Conservation (phyloP, 2,888 invertebrate genomes). For the Macrosiphum euphorbiae region DNA sequence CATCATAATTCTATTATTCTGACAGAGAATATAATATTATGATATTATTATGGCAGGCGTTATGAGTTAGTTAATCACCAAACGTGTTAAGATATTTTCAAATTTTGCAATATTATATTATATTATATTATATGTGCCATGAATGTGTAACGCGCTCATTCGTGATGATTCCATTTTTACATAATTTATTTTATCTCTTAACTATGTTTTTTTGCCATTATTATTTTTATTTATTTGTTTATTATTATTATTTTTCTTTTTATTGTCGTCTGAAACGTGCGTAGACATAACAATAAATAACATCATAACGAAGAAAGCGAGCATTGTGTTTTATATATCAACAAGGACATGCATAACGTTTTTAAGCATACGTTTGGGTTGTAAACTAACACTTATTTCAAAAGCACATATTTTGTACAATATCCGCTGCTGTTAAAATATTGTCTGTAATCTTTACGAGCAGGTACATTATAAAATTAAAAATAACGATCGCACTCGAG, state of each 20-base stretch:
- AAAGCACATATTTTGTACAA: background rate
- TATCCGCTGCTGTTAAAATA: background rate
- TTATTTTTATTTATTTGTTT: conserved; percentile 9
- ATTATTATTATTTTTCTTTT: background rate
- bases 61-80: background rate
- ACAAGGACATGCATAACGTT: background rate
- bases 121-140: background rate
- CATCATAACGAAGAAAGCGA: background rate
- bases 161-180: background rate
- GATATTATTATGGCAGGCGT: background rate
- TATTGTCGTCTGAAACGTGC: background rate
- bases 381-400: background rate
- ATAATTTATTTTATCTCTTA: conserved; percentile 34
- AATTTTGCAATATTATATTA: background rate
- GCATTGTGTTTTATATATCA: background rate
- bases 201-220: background rate
- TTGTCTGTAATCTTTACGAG: background rate
- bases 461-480: conserved; percentile 8
- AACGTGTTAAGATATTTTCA: background rate
- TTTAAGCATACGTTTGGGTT: background rate
- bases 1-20: background rate
- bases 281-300: conserved; percentile 11
- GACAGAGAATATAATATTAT: background rate
- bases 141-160: background rate
- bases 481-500: background rate